phyloP scores from a whole-genome alignment of 1,140 invertebrate genomes.

The Hesperophylax magnus region DNA sequence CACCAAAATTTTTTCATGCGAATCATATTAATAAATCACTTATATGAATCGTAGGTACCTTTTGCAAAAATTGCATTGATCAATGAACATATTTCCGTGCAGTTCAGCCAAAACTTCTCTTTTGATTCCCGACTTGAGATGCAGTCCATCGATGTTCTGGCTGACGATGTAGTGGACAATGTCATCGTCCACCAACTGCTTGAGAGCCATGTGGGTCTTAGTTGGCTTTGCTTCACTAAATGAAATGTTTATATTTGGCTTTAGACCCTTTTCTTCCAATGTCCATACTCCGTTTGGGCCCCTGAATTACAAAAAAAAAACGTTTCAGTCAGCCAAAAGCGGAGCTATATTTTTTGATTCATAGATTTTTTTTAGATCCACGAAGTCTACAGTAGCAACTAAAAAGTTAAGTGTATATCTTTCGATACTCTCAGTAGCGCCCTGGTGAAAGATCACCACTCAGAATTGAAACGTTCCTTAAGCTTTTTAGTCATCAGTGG shows the following conservation, averaged over 20 bases:
- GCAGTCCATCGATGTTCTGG: constrained; percentile 98
- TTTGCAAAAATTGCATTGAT: constrained; percentile 93
- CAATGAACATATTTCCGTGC: constrained; percentile 98
- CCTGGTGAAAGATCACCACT: too few species aligned
- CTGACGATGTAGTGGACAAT: constrained; percentile 92
- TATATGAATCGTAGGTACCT: constrained; percentile 71
- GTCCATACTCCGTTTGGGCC: constrained; percentile 99
- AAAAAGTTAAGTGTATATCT: too few species aligned
- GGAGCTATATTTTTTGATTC: too few species aligned
- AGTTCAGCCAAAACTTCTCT: constrained; percentile 90
- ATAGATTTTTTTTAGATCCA: too few species aligned
- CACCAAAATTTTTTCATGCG: too few species aligned
- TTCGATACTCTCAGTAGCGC: too few species aligned
- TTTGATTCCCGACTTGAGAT: constrained; percentile 90
- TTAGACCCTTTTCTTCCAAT: constrained; percentile 91
- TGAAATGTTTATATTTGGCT: constrained; percentile 87
- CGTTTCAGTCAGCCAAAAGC: too few species aligned
- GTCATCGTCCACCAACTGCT: constrained; percentile 82
- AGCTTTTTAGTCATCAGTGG: too few species aligned
- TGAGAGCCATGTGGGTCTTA: constrained; percentile 94
- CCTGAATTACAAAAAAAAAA: constrained; percentile 68
- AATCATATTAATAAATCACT: too few species aligned
- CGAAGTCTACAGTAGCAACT: too few species aligned
- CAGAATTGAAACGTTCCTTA: too few species aligned
- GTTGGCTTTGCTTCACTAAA: constrained; percentile 95